Evolutionary conservation across 2,797 vertebrate species (phyloP).

Genomic region (Adelosebastes latens): DNA sequence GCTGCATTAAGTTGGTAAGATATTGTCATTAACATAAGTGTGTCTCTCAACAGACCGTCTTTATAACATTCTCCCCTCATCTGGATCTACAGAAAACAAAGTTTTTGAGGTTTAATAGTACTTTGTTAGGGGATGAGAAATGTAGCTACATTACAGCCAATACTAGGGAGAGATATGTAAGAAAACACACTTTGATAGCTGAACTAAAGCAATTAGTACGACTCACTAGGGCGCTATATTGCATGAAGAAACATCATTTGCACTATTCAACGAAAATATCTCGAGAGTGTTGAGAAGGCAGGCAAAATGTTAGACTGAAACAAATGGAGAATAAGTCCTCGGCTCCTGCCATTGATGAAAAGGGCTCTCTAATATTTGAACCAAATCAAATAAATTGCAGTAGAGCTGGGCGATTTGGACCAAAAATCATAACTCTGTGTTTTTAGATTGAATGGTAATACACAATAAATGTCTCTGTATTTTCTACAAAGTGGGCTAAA

Average conservation of each 20-base stretch:
- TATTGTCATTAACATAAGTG: not conserved
- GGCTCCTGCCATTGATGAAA: not conserved
- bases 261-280: not conserved
- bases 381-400: not conserved
- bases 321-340: not conserved
- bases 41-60: not conserved
- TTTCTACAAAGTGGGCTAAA: too few species aligned
- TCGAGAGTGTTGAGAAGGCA: not conserved
- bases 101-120: not conserved
- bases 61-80: not conserved
- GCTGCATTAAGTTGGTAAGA: slow-evolving; percentile 89
- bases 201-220: not conserved
- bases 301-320: not conserved
- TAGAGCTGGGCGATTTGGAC: too few species aligned
- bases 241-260: not conserved
- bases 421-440: too few species aligned
- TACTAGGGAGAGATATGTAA: not conserved
- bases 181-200: not conserved
- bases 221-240: not conserved
- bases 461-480: too few species aligned
- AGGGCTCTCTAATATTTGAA: fast-evolving
- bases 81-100: not conserved
- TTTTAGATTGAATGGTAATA: too few species aligned
- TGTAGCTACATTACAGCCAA: not conserved
- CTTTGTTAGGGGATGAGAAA: not conserved